Percentiles rank a stretch among this genome's conserved stretches.
Evolutionary conservation across 2,888 invertebrate genomes (phyloP).

Genomic region (Acheta domesticus): DNA sequence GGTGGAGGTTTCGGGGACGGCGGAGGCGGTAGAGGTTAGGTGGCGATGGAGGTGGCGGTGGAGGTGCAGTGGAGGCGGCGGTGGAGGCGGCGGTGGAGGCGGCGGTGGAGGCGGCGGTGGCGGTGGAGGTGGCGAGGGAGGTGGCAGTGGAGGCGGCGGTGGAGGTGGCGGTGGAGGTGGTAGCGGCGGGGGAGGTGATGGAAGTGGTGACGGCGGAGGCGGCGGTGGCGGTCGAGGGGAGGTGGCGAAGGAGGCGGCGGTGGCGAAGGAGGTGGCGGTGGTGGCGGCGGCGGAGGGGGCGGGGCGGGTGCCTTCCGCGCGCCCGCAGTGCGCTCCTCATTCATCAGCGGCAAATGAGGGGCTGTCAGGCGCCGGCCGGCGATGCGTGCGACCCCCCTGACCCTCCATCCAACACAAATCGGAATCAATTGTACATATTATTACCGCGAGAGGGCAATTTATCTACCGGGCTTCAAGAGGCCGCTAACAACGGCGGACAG

Average conservation of each 20-base stretch:
- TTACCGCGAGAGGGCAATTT: conserved; percentile 29
- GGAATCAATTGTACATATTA: conserved; percentile 35
- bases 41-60: conserved; percentile 23
- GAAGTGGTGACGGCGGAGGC: not conserved
- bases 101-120: not conserved
- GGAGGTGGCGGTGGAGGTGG: not conserved
- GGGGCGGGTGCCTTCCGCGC: not conserved
- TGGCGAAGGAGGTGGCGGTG: not conserved
- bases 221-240: not conserved
- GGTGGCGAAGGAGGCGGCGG: no score
- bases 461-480: conserved; percentile 29
- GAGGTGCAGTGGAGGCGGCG: conserved; percentile 22
- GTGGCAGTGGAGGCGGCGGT: not conserved
- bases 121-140: no score
- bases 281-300: not conserved
- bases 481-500: conserved; percentile 29
- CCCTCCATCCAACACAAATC: conserved; percentile 32
- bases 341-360: conserved; percentile 32
- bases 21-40: conserved; percentile 25
- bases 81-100: conserved; percentile 23
- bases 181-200: not conserved
- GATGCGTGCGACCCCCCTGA: conserved; percentile 27
- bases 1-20: no score
- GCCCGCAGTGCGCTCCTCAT: conserved; percentile 23
- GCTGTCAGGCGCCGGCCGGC: conserved; percentile 27